phyloP scores from a whole-genome alignment of 2,113 vertebrate species.

The Pteronura brasiliensis region DNA sequence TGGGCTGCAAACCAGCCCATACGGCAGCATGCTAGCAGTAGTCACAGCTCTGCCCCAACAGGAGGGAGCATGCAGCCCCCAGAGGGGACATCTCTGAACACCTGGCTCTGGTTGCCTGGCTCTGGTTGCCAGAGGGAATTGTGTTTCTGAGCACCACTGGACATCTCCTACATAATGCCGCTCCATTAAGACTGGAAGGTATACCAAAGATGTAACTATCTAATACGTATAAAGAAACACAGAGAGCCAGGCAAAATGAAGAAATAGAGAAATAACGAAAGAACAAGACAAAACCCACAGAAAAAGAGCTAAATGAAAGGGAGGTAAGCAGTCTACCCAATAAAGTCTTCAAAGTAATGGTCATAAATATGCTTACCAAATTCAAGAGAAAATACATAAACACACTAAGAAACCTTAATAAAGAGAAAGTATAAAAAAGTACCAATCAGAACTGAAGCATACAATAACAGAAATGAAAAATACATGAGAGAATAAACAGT shows the following conservation, averaged over 20 bases:
- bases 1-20: background rate
- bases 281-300: background rate
- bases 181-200: background rate
- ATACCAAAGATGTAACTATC: background rate
- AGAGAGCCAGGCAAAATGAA: background rate
- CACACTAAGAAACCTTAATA: background rate
- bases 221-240: background rate
- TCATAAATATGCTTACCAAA: background rate
- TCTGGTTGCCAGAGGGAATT: background rate
- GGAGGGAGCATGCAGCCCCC: background rate
- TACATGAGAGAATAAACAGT: background rate
- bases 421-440: background rate
- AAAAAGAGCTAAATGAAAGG: background rate
- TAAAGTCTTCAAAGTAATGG: background rate
- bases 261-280: background rate
- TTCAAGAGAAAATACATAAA: background rate
- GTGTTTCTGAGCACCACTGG: background rate
- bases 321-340: background rate
- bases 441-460: background rate
- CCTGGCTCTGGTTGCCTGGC: background rate
- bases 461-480: background rate
- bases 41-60: background rate
- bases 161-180: background rate
- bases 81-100: background rate
- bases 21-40: background rate